Evolutionary conservation across 2,888 invertebrate species (phyloP), one percentile per base, ranked within the genome.

Genomic region (Trilocha varians): DNA sequence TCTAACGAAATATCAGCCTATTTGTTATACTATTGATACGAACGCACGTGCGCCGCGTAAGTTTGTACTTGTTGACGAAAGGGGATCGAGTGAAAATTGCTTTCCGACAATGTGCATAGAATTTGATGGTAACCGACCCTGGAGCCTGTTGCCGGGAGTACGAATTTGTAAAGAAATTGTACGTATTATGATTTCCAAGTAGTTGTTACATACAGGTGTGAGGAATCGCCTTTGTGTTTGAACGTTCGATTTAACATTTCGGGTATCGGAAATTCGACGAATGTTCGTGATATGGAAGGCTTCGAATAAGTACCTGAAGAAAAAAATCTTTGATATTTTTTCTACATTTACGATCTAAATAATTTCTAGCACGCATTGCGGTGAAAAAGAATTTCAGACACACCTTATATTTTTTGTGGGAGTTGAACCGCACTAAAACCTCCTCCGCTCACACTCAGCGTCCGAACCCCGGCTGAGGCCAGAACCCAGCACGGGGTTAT

Each of bases 11-110:
- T 83, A 84, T 80, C 78, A 78, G 80, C 80, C 83, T 80, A 83
- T 84, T 84, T 83, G 83, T 85, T 85, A 83, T 83, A 84, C 82
- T 78, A 84, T 84, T 83, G 82, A 83, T 84, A 80, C 62, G 73
- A 67, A 72, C 70, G 80, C 80, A 80, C 84, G 83, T 83, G 82
- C 74, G 70, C 65, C 61, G 67, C 78, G 74, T 79, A 82, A 80
- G 78, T 83, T 83, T 80, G 79, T 78, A 78, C 80, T 80, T 77
- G 82, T 79, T 82, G 78, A 78, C 70, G 73, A 73, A 72, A 73
- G 72, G 77, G 67, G 71, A 84, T 83, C 78, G 82, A 78, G 80
- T 80, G 80, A 72, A 77, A 84, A 82, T 82, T 80, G 80, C 78
- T 79, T 75, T 72, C 70, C 70, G 68, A 77, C 77, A 77, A 72